Evolutionary conservation across 2,797 vertebrate genomes (phyloP).

Genomic region (Picus viridis): DNA sequence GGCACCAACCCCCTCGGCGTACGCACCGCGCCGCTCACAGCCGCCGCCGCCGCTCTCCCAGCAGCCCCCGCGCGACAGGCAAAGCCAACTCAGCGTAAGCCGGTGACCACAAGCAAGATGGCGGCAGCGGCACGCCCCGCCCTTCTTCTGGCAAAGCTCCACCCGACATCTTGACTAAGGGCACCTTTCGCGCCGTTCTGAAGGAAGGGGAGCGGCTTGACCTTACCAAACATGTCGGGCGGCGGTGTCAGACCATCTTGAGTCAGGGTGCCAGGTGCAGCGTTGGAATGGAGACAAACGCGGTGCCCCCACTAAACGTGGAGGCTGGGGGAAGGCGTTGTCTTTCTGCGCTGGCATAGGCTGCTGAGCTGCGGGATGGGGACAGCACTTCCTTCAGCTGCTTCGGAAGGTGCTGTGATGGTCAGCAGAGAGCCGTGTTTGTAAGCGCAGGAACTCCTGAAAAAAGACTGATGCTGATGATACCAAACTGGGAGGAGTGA

Average conservation of each 20-base stretch:
- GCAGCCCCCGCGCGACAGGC: constrained; percentile 4
- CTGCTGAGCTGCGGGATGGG: too few relatives aligned
- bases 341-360: fast-evolving
- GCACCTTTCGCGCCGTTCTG: fast-evolving
- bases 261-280: background rate
- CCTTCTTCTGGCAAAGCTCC: background rate
- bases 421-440: too few relatives aligned
- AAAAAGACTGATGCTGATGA: too few relatives aligned
- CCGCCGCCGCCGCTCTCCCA: constrained; percentile 20
- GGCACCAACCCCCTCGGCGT: too few relatives aligned
- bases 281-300: fast-evolving
- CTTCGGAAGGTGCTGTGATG: background rate
- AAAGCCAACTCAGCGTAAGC: constrained; percentile 39
- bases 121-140: background rate
- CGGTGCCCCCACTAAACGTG: fast-evolving
- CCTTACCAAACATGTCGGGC: background rate
- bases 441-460: too few relatives aligned
- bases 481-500: too few relatives aligned
- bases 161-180: background rate
- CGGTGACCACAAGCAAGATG: constrained; percentile 11
- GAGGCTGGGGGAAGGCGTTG: fast-evolving
- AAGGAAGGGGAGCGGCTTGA: fast-evolving
- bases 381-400: fast-evolving
- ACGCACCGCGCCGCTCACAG: background rate
- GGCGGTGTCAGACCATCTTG: fast-evolving